Evolutionary conservation across 2,888 invertebrate species (phyloP).

Genomic region (Mystacides longicornis): DNA sequence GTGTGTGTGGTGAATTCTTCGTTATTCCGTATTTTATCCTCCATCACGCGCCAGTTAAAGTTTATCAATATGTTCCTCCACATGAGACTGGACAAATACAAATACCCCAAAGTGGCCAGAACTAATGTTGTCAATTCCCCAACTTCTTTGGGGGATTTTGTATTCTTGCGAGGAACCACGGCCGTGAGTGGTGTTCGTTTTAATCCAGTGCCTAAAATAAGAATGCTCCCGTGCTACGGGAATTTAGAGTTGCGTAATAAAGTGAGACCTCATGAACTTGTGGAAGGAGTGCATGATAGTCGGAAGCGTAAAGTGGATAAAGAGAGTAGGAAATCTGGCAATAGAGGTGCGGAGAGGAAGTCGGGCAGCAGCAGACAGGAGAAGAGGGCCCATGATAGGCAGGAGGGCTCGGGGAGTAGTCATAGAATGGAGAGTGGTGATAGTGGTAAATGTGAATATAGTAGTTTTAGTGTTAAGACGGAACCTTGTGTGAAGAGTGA

Average conservation of each 20-base stretch:
- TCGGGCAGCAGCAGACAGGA: too few relatives aligned
- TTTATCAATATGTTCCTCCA: constrained; percentile 44
- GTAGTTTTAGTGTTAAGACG: not conserved
- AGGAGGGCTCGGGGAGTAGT: not conserved
- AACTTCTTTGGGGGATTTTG: constrained; percentile 30
- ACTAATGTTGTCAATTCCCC: constrained; percentile 42
- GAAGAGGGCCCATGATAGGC: too few relatives aligned
- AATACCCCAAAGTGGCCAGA: constrained; percentile 42
- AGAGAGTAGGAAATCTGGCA: not conserved
- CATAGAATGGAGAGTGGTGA: too few relatives aligned
- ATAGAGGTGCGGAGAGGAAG: not conserved
- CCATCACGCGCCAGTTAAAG: constrained; percentile 40
- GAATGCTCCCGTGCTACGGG: constrained; percentile 44
- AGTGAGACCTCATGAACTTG: constrained; percentile 7
- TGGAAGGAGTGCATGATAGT: constrained; percentile 4
- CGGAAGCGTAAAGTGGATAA: constrained; percentile 8
- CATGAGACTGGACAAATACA: constrained; percentile 39
- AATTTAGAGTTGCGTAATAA: constrained; percentile 41
- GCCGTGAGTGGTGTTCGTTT: constrained; percentile 40
- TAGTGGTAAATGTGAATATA: not conserved
- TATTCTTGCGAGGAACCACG: constrained; percentile 13
- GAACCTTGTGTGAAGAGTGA: not conserved
- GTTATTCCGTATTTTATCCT: constrained; percentile 35
- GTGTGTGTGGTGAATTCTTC: constrained; percentile 17
- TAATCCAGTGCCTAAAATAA: constrained; percentile 36